Evolutionary conservation across 2,797 vertebrate genomes (phyloP).

Genomic region (Micrastur ruficollis): DNA sequence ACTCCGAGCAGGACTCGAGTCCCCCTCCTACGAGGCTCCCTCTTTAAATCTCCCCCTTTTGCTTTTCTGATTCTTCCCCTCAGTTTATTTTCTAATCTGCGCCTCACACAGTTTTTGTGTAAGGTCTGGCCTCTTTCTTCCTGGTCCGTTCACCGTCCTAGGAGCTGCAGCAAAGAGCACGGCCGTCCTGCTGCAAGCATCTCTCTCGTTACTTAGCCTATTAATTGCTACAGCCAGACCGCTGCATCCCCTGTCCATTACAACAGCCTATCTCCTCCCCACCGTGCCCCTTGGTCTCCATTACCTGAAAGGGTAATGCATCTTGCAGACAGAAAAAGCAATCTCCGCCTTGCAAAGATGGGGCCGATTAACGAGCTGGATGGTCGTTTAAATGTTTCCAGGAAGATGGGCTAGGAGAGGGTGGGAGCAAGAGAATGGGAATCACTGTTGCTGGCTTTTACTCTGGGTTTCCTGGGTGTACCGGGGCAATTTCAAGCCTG

Average conservation of each 20-base stretch:
- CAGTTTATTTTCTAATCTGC: neutral
- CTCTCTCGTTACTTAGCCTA: neutral
- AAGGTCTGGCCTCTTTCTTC: neutral
- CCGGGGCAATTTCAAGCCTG: neutral
- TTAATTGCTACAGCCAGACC: neutral
- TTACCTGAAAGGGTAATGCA: neutral
- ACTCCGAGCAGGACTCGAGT: neutral
- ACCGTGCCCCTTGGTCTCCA: neutral
- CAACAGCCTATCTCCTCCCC: fast-evolving
- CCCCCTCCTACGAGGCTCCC: neutral
- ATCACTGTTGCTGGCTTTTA: neutral
- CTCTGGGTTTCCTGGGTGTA: neutral
- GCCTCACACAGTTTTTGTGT: neutral
- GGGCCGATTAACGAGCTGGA: neutral
- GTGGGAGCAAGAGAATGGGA: neutral
- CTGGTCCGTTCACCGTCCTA: fast-evolving
- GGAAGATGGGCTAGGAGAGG: neutral
- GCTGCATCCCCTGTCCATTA: neutral
- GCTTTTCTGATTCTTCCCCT: neutral
- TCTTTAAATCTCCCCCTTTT: neutral
- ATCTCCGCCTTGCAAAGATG: neutral
- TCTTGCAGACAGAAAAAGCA: neutral
- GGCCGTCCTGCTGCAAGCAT: neutral
- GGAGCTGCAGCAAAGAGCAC: neutral
- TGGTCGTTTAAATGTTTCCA: neutral